Evolutionary conservation across 64 coral and sea anemone species (phyloP).

Genomic region (Acropora tenuis): DNA sequence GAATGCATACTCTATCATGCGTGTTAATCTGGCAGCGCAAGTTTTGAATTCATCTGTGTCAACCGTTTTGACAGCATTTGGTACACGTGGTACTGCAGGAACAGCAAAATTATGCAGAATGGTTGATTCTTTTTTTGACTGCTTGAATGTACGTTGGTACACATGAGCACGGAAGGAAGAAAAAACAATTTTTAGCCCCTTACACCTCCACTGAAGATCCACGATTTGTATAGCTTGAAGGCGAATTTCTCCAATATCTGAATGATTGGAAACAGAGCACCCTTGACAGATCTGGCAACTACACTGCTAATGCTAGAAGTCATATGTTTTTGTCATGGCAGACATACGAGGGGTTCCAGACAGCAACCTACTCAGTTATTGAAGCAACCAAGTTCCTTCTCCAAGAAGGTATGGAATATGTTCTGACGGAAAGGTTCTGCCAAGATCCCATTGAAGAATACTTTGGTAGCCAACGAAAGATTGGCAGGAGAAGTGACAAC

Average conservation of each 20-base stretch:
- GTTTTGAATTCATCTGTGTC: conserved; percentile 57
- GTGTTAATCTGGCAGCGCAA: conserved; percentile 64
- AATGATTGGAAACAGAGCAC: conserved; percentile 32
- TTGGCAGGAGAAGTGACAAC: no score
- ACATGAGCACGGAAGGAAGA: conserved; percentile 41
- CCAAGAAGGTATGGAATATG: no score
- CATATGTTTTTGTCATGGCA: no score
- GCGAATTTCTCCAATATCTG: conserved; percentile 60
- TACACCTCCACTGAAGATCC: conserved; percentile 48
- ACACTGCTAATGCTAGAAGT: no score
- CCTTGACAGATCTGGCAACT: background rate
- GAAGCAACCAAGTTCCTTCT: no score
- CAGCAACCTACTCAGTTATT: no score
- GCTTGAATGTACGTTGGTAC: background rate
- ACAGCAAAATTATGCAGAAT: conserved; percentile 45
- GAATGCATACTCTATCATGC: conserved; percentile 38
- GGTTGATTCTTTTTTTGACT: conserved; percentile 27
- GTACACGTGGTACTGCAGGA: conserved; percentile 19
- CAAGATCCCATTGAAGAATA: no score
- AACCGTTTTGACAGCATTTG: conserved; percentile 35
- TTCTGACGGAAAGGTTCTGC: no score
- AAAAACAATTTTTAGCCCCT: conserved; percentile 62
- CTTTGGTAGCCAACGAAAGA: no score
- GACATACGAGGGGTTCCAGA: no score
- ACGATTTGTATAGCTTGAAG: conserved; percentile 50